phyloP scores from a whole-genome alignment of 2,113 vertebrate genomes.

The Callionymus lyra region DNA sequence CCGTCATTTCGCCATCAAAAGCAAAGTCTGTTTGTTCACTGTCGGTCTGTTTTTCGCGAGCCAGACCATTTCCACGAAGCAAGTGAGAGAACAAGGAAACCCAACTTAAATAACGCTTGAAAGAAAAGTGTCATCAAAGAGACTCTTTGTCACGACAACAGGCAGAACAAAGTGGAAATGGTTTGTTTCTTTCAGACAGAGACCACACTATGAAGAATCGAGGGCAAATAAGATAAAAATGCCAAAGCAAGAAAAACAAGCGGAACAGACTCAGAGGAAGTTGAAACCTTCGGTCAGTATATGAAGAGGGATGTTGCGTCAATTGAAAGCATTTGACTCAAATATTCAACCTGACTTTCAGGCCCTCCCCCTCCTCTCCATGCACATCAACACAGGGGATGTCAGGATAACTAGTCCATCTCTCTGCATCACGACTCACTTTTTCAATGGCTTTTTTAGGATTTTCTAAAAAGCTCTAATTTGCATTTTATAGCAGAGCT shows the following conservation, averaged over 20 bases:
- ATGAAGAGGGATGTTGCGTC: slow-evolving; percentile 14
- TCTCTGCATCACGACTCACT: slow-evolving; percentile 28
- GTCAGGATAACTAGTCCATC: slow-evolving; percentile 16
- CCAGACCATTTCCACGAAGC: slow-evolving; percentile 58
- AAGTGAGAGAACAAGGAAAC: slow-evolving; percentile 70
- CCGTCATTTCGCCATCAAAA: slow-evolving; percentile 86
- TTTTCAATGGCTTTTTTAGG: neutral
- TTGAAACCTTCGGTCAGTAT: slow-evolving; percentile 53
- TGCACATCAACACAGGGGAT: slow-evolving; percentile 35
- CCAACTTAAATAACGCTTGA: slow-evolving; percentile 62
- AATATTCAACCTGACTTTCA: slow-evolving; percentile 78
- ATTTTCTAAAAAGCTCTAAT: slow-evolving; percentile 5
- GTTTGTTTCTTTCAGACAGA: slow-evolving; percentile 5
- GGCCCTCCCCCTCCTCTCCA: slow-evolving; percentile 71
- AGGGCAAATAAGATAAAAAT: slow-evolving; percentile 30
- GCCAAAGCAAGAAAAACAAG: slow-evolving; percentile 43
- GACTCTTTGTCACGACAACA: slow-evolving; percentile 22
- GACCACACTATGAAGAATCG: slow-evolving; percentile 5
- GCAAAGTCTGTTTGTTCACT: slow-evolving; percentile 91
- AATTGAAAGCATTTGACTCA: neutral
- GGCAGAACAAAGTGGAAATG: slow-evolving; percentile 50
- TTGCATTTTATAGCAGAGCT: slow-evolving; percentile 1
- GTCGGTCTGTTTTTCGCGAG: slow-evolving; percentile 79
- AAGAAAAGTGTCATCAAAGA: slow-evolving; percentile 9
- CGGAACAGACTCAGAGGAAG: slow-evolving; percentile 62